These are phyloP conservation scores for Rhyzopertha dominica DNA, from an alignment of 1,140 invertebrate species.

Conservation along the genomic window DNA sequence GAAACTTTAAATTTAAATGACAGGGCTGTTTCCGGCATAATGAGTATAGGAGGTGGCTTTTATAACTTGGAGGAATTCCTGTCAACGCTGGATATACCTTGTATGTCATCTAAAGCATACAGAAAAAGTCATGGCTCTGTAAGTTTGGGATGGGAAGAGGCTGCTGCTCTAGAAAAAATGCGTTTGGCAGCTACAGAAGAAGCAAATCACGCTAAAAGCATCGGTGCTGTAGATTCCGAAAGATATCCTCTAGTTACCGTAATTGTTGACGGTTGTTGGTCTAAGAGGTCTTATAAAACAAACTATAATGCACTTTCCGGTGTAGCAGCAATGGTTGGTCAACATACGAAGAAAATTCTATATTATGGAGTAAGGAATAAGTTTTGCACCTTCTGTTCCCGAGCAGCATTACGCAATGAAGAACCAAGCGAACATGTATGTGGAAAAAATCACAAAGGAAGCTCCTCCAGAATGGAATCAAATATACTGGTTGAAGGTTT, in stretches of 20 bases:
- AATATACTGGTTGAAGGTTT: conserved; percentile 45
- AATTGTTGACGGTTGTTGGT: conserved; percentile 33
- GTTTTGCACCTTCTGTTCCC: too few species aligned
- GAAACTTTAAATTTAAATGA: neutral
- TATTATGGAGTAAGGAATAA: conserved; percentile 20
- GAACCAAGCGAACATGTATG: too few species aligned
- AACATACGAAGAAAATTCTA: conserved; percentile 16
- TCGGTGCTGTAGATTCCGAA: conserved; percentile 8
- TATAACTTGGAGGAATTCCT: conserved; percentile 6
- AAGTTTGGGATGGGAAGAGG: too few species aligned
- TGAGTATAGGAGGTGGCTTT: conserved; percentile 1
- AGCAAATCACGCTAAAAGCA: neutral
- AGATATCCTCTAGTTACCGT: conserved; percentile 32
- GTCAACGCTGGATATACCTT: neutral
- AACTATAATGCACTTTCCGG: conserved; percentile 35
- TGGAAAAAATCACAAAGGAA: conserved; percentile 34
- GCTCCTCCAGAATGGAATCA: conserved; percentile 46
- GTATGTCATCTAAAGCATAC: conserved; percentile 1
- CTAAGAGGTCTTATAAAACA: conserved; percentile 30
- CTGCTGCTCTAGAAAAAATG: conserved; percentile 1
- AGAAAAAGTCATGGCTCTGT: too few species aligned
- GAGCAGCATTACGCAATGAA: too few species aligned
- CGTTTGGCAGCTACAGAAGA: conserved; percentile 1
- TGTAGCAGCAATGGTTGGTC: conserved; percentile 23
- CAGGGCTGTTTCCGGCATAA: conserved; percentile 2